Base-by-base conservation (phyloP, 92 coral and sea anemone species). In the Zoanthus gigantus region DNA sequence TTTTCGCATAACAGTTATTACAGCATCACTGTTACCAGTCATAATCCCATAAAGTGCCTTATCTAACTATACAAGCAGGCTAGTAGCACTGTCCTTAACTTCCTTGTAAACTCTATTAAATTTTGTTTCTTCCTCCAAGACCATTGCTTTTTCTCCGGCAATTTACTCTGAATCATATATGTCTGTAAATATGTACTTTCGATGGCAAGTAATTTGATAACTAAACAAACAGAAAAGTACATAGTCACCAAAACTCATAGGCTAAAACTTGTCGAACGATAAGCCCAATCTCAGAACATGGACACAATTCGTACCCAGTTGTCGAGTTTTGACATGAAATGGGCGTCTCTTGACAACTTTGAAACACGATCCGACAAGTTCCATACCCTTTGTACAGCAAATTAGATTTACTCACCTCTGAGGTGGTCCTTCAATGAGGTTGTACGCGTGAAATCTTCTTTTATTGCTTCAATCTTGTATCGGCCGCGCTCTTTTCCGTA, bases 171-270 rank as follows among this genome's bases (percentile, higher is more conserved):
- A 67, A 66, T 45, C 75, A 81, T 67, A 81, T 67, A 50, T 77
- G 82, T 92, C 88, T 85, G 94, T 81, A 92, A 92, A 92, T 92
- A 92, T 92, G 94, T 92, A 92, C 94, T 92, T 89, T 91, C 83
- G 76, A 85, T 72, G 68, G 83, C 83, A 78, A 88, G 80, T 89
- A 89, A 77, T 89, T 91, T 90, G 94, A 92, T 89, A 81, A 86
- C 94, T 85, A 89, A 90, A 90, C 90, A 92, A 92, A 90, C 90
- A 85, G 76, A 45, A 52, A 74, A 79, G 84, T 42, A 48, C 72
- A 89, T 31, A 44, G 82, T 34, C 74, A 30, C 74, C 29, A 9
- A 31, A 69, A 29, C 74, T 69, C 31, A 65, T 13, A 65, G 53
- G 32, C 74, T 18, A 46, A 50, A 45, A 47, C 61, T 65, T 2